Base-by-base conservation (phyloP, 2,797 vertebrate genomes). In the Eidolon dupreanum region DNA sequence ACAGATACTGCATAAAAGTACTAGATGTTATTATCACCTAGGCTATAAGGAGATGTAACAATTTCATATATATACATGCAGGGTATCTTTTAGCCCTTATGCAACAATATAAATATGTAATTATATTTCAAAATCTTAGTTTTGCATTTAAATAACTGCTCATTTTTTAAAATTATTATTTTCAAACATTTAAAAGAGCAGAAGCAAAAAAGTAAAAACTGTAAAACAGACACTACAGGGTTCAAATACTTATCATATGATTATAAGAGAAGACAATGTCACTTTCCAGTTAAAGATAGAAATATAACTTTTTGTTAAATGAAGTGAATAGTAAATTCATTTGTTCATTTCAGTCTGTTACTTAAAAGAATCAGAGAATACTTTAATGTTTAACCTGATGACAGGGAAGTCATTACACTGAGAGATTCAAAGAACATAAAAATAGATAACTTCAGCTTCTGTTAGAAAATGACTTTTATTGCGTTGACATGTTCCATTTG, bases 391-490 rank as follows among this genome's bases (percentile, higher is more conserved):
- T 87, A 73, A 85, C 57, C 33, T 73, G 22, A 90, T 73, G n/a
- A 61, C 77, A 85, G 9, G 90, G 6, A 86, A 89, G 16, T 55
- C n/a, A 93, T 93, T 86, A 33, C 38, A 38, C 4, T 57, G 71
- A 66, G 33, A 79, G 11, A 83, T 75, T 79, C 49, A 75, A 81
- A 38, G 6, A 49, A 53, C 9, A 92, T 92, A 88, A 96, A 94
- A 87, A 77, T 68, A 49, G 31, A 16, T 65, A 61, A 90, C 83
- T 96, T 97, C 41, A 84, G 12, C 5, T 59, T 91, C 88, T 81
- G 17, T 65, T 91, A 85, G 22, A 87, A 88, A 97, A 90, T 92
- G n/a, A 66, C 65, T 92, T 87, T 73, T 85, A 78, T 93, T 85
- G 24, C 46, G 53, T 46, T 73, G 88, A 81, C 59, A 94, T 84